Percentiles rank a stretch among this genome's conserved stretches.
Conservation (phyloP, 92 coral and sea anemone species). For the Porites rus region DNA sequence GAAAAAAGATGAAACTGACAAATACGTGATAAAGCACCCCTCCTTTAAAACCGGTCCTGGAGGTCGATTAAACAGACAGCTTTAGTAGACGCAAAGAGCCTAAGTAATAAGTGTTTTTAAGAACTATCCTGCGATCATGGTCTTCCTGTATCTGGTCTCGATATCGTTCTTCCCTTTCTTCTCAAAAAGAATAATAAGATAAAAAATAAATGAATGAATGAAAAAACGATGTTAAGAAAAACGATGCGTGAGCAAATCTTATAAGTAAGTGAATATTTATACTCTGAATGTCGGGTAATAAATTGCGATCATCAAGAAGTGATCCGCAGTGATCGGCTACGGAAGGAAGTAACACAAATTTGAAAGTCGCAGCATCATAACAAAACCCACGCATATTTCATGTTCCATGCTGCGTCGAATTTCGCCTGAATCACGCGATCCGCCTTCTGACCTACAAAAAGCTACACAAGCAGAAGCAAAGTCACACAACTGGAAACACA, state of each 20-base stretch:
- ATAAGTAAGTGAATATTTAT: not conserved
- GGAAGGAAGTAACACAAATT: slow-evolving; percentile 17
- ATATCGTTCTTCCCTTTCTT: too few species aligned
- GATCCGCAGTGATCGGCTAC: not conserved
- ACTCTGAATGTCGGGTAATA: not conserved
- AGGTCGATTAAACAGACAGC: not conserved
- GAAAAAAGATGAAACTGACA: not conserved
- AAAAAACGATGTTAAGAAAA: too few species aligned
- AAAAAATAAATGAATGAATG: too few species aligned
- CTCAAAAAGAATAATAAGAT: too few species aligned
- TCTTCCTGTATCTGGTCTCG: too few species aligned
- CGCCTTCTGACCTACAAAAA: too few species aligned
- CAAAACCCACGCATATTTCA: not conserved
- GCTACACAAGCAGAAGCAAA: too few species aligned
- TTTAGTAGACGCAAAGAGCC: too few species aligned
- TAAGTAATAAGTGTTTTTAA: too few species aligned
- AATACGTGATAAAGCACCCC: not conserved
- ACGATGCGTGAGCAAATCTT: not conserved
- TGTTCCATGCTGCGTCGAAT: not conserved
- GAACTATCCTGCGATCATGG: too few species aligned
- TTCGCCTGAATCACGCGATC: slow-evolving; percentile 25
- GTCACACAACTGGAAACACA: not conserved
- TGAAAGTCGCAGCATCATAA: not conserved
- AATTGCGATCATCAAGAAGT: not conserved
- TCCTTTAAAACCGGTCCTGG: not conserved